Conservation (phyloP, 2,888 invertebrate species). For the Tipula unca region DNA sequence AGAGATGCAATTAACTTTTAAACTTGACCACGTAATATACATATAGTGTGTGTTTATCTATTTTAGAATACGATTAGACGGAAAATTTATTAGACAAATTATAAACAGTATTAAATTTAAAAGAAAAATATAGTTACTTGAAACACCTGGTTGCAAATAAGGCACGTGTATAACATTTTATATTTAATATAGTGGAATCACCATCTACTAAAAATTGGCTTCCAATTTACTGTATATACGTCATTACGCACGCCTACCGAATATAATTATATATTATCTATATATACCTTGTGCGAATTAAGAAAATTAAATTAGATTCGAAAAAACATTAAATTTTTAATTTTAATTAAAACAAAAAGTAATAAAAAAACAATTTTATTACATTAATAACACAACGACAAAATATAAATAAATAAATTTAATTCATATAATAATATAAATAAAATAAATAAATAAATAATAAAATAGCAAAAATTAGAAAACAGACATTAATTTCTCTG, state of each 20-base stretch:
- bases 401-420: not conserved
- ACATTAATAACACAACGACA: not conserved
- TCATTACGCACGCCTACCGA: not conserved
- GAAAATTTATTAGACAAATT: not conserved
- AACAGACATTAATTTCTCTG: not conserved
- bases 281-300: not conserved
- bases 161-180: not conserved
- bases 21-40: not conserved
- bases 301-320: not conserved
- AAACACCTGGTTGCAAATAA: not conserved
- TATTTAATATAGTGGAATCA: not conserved
- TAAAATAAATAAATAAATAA: not conserved
- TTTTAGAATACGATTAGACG: not conserved
- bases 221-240: not conserved
- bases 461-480: not conserved
- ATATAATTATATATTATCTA: not conserved
- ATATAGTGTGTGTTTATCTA: not conserved
- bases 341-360: not conserved
- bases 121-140: not conserved
- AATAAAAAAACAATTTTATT: not conserved
- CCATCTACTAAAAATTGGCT: not conserved
- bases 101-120: not conserved
- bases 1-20: not conserved
- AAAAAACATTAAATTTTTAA: not conserved
- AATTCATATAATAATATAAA: not conserved